Conservation (phyloP, 2,113 vertebrate species). For the Pipa parva region DNA sequence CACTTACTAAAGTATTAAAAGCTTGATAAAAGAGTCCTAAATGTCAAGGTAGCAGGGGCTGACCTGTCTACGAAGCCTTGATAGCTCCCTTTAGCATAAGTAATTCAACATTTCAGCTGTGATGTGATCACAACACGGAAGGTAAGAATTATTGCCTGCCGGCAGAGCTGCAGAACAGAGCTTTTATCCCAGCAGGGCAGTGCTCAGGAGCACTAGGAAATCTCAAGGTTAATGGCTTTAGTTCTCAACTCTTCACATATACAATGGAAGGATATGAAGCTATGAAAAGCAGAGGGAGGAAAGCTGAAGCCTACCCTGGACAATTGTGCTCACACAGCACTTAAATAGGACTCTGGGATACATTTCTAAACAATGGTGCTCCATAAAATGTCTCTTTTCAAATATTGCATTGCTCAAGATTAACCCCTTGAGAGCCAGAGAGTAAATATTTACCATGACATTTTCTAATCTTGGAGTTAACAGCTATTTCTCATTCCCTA, state of each 20-base stretch:
- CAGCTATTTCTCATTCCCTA: no score
- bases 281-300: conserved; percentile 22
- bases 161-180: conserved; percentile 21
- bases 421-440: neutral
- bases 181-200: conserved; percentile 42
- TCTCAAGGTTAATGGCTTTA: conserved; percentile 40
- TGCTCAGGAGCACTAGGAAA: conserved; percentile 21
- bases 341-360: conserved; percentile 1
- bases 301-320: neutral
- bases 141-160: conserved; percentile 38
- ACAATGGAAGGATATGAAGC: conserved; percentile 38
- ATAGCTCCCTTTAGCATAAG: conserved; percentile 23
- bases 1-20: no score
- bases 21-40: neutral
- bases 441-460: no score
- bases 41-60: conserved; percentile 3
- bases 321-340: conserved; percentile 11
- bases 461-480: no score
- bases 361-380: neutral
- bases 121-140: conserved; percentile 30
- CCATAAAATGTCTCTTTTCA: neutral
- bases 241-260: conserved; percentile 26
- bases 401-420: neutral
- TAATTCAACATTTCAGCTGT: conserved; percentile 20
- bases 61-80: conserved; percentile 6